Base-by-base conservation (phyloP, 2,113 vertebrate species). In the Vanacampus margaritifer region DNA sequence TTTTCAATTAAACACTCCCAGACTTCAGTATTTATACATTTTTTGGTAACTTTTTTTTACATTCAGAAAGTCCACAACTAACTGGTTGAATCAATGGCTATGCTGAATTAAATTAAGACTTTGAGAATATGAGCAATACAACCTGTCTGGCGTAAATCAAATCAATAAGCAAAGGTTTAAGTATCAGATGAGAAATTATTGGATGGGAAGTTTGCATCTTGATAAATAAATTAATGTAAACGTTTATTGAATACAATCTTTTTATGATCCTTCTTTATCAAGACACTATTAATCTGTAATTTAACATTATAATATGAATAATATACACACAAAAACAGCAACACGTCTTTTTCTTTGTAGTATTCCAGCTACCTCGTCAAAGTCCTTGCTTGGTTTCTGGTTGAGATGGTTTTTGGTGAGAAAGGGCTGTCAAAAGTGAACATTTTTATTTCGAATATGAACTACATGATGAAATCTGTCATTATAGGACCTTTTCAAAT, bases 241-340 rank as follows among this genome's bases (percentile, higher is more conserved):
- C 7, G 37, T 39, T 39, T 8, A 39, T 46, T 67, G 51, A 73
- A 53, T 48, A 58, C 76, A 80, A 84, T 80, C n/a, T 71, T 16
- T n/a, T n/a, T n/a, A n/a, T n/a, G n/a, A 14, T 16, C 26, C 69
- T 75, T 6, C 28, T 32, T 32, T 32, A n/a, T 71, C 10, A 46
- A 32, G 4, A 32, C 28, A 32, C 28, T 32, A 32, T 2, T 32
- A 21, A 56, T 62, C 24, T 57, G 13, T 3, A 39, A 39, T 39
- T 39, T 10, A 39, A 7, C 37, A 69, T 62, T 74, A 64, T 60
- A 65, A 21, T 32, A 24, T 11, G n/a, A n/a, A n/a, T n/a, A 45
- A 61, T 10, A 21, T 8, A 32, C 17, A 36, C 7, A 5, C 28
- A 35, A 58, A 5, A 35, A 19, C 6, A 16, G 45, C 19, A 51